Conservation (phyloP, 2,113 vertebrate genomes). For the Alectura lathami region DNA sequence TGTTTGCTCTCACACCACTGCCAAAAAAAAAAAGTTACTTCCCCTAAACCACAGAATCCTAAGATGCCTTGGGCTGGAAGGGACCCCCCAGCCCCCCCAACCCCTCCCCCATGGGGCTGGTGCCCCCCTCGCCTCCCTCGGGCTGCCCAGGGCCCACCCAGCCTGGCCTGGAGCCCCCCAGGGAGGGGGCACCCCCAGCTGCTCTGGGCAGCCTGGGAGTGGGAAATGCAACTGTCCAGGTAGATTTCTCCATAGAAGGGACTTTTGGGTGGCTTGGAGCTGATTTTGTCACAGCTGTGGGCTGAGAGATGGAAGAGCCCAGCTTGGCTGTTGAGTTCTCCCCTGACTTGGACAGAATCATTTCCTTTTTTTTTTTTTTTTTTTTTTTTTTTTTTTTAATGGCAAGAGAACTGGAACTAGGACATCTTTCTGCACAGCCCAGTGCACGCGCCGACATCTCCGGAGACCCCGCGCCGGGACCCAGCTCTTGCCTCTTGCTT, state of each 20-base stretch:
- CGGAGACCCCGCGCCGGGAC: background rate
- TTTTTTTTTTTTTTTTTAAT: background rate
- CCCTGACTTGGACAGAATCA: background rate
- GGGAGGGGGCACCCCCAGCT: too few species aligned
- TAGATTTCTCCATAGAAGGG: background rate
- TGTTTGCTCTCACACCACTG: background rate
- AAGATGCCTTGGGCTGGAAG: background rate
- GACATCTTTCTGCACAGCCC: background rate
- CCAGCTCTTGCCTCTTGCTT: rapidly evolving
- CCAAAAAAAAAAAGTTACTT: background rate
- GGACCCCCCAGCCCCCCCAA: too few species aligned
- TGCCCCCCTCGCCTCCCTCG: background rate
- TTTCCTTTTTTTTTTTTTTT: background rate
- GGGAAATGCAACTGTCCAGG: background rate
- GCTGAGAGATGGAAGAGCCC: background rate
- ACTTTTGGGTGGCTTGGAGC: background rate
- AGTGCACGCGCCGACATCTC: rapidly evolving
- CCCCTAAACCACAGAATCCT: background rate
- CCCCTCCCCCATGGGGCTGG: too few species aligned
- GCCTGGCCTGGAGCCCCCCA: too few species aligned
- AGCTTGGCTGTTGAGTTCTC: background rate
- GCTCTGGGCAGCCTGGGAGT: too few species aligned
- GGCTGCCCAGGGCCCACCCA: too few species aligned
- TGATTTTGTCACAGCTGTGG: rapidly evolving
- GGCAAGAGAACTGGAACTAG: background rate